These are phyloP conservation scores for Rhodinocichla rosea DNA, from an alignment of 2,113 vertebrate species.

Conservation along the genomic window DNA sequence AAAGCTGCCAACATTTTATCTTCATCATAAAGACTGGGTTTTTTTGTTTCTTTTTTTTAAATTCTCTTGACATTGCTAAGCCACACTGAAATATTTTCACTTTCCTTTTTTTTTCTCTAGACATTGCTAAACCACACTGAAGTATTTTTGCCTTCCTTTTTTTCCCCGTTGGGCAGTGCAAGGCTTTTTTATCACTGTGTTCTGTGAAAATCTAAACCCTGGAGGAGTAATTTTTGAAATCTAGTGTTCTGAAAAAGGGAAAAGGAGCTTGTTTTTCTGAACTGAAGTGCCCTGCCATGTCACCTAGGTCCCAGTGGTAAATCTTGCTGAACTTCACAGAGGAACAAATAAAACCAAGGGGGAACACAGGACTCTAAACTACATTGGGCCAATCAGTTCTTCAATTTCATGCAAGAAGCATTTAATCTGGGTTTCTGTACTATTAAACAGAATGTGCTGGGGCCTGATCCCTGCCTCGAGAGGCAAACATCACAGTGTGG, in stretches of 20 bases:
- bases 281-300: not conserved
- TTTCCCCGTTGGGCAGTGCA: rapidly evolving
- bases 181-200: not conserved
- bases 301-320: not conserved
- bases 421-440: not conserved
- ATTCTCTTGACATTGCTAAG: not conserved
- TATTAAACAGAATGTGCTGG: not conserved
- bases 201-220: not conserved
- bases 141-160: not conserved
- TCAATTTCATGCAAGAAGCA: not conserved
- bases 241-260: not conserved
- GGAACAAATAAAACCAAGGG: not conserved
- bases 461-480: rapidly evolving
- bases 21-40: not conserved
- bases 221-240: not conserved
- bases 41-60: not conserved
- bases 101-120: not conserved
- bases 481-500: not conserved
- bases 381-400: not conserved
- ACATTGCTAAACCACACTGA: not conserved
- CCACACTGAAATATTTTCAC: not conserved
- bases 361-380: not conserved
- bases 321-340: not conserved
- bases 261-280: not conserved
- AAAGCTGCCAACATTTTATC: not conserved